A percentile compares a stretch with the other conserved stretches of the same genome.
Conservation (phyloP, 2,888 invertebrate species). For the Leptothorax acervorum region DNA sequence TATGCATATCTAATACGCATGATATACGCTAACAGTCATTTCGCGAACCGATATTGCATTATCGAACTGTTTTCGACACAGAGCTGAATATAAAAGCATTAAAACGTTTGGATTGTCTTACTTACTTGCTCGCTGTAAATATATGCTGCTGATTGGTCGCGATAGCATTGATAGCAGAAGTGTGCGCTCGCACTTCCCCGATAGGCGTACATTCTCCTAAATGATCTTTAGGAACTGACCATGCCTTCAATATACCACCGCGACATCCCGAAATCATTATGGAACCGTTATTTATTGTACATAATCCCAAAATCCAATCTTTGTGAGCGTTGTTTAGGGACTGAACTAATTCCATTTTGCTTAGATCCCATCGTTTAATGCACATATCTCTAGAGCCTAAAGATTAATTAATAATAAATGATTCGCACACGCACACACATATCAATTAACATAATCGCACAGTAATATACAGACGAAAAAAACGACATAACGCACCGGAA, state of each 20-base stretch:
- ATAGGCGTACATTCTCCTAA: slow-evolving; percentile 89
- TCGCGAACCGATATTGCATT: not conserved
- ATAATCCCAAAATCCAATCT: slow-evolving; percentile 94
- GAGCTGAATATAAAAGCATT: slow-evolving; percentile 13
- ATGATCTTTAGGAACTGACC: slow-evolving; percentile 87
- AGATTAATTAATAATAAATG: not conserved
- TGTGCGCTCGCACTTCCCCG: slow-evolving; percentile 90
- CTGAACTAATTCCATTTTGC: slow-evolving; percentile 87
- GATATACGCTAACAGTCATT: not conserved
- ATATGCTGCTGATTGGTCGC: slow-evolving; percentile 89
- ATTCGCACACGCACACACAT: not conserved
- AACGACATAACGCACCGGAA: slow-evolving; percentile 86
- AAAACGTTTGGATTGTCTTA: slow-evolving; percentile 72
- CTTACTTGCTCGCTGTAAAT: slow-evolving; percentile 95
- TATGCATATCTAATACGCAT: slow-evolving; percentile 40
- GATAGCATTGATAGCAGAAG: slow-evolving; percentile 90
- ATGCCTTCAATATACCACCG: slow-evolving; percentile 91
- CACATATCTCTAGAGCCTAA: slow-evolving; percentile 92
- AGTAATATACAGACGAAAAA: not conserved
- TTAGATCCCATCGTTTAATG: slow-evolving; percentile 94
- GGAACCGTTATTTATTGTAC: slow-evolving; percentile 87
- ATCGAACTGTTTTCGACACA: slow-evolving; percentile 39
- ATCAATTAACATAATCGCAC: not conserved
- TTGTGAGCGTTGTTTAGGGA: slow-evolving; percentile 94
- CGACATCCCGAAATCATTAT: slow-evolving; percentile 92